These are phyloP conservation scores for Mormyrus lacerda DNA, from an alignment of 2,113 vertebrate genomes.

Conservation along the genomic window DNA sequence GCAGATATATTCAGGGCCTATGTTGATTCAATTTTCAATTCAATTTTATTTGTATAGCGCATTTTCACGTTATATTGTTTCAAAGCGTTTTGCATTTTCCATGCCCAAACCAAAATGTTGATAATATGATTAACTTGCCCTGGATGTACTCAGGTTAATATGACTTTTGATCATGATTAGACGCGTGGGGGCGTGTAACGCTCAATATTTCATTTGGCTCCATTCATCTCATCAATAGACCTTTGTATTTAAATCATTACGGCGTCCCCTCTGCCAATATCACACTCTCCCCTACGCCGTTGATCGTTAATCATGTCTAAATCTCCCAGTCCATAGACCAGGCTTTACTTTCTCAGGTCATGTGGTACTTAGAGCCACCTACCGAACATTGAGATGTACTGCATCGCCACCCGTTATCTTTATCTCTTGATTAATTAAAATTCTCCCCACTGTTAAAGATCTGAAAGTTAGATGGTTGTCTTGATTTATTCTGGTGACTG, in stretches of 20 bases:
- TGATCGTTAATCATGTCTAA: neutral
- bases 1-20: neutral
- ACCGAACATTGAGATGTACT: neutral
- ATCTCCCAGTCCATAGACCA: neutral
- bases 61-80: too few relatives aligned
- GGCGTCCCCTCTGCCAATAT: neutral
- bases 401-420: neutral
- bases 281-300: neutral
- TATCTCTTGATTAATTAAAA: neutral
- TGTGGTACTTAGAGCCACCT: neutral
- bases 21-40: neutral
- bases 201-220: neutral
- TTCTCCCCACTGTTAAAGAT: neutral
- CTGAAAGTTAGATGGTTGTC: neutral
- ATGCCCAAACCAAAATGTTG: neutral
- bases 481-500: neutral
- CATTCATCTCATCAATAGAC: neutral
- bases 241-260: neutral
- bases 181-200: neutral
- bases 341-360: neutral
- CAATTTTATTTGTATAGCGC: too few relatives aligned
- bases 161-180: neutral
- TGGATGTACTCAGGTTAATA: neutral
- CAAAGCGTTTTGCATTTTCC: too few relatives aligned
- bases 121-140: neutral